Evolutionary conservation across 2,113 vertebrate species (phyloP).

Genomic region (Salvelinus alpinus): DNA sequence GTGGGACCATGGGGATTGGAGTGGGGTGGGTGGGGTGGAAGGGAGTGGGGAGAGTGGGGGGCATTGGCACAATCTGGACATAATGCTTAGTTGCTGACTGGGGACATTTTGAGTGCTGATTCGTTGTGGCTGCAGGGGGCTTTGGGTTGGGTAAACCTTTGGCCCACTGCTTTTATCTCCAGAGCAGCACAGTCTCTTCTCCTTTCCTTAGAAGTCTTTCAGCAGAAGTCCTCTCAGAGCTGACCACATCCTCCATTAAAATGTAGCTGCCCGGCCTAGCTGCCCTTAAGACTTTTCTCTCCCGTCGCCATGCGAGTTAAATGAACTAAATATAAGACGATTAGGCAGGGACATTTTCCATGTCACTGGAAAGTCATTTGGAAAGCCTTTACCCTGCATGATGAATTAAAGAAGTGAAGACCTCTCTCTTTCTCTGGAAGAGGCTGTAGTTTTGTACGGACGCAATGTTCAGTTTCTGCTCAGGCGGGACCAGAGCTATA

Average conservation of each 20-base stretch:
- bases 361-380: conserved; percentile 63
- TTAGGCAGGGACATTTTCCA: conserved; percentile 74
- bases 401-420: conserved; percentile 55
- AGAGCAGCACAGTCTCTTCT: neutral
- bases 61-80: conserved; percentile 40
- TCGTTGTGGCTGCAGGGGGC: conserved; percentile 57
- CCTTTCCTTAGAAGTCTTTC: conserved; percentile 33
- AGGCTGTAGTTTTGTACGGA: conserved; percentile 5
- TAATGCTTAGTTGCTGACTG: conserved; percentile 63
- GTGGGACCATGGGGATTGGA: conserved; percentile 41
- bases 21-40: conserved; percentile 13
- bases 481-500: conserved; percentile 24
- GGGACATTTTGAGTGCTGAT: conserved; percentile 65
- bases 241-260: conserved; percentile 59
- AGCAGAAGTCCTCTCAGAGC: conserved; percentile 51
- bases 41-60: conserved; percentile 16
- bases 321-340: conserved; percentile 71
- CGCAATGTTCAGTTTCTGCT: conserved; percentile 3
- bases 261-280: conserved; percentile 47
- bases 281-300: conserved; percentile 39
- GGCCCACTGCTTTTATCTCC: conserved; percentile 61
- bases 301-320: conserved; percentile 63
- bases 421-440: conserved; percentile 11
- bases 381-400: conserved; percentile 45
- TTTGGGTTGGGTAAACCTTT: conserved; percentile 57